phyloP scores from a whole-genome alignment of 2,797 vertebrate genomes.

The Urophycis tenuis region DNA sequence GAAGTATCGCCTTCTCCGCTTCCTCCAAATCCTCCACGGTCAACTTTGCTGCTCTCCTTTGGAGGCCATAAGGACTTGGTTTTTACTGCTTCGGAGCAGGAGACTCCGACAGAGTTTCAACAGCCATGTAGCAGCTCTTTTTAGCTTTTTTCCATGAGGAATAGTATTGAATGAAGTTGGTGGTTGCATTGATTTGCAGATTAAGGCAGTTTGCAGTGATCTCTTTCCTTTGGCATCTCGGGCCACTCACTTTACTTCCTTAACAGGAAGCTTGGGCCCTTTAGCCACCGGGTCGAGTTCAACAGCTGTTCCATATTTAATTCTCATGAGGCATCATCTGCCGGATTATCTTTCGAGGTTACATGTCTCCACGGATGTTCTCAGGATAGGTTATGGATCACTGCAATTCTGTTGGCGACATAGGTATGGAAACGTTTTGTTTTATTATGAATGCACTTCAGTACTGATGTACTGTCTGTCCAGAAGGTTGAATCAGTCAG shows the following conservation, averaged over 20 bases:
- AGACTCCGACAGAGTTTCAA: slow-evolving; percentile 5
- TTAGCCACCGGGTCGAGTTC: background rate
- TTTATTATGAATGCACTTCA: no score
- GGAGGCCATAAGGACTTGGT: background rate
- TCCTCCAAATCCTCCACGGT: no score
- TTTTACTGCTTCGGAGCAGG: background rate
- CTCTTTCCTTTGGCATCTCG: background rate
- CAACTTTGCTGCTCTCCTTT: background rate
- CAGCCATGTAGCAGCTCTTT: slow-evolving; percentile 20
- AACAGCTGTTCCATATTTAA: no score
- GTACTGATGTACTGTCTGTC: background rate
- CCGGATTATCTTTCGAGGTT: no score
- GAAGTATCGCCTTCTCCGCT: slow-evolving; percentile 10
- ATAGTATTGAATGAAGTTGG: background rate
- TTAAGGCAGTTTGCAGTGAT: background rate
- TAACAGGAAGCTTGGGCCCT: slow-evolving; percentile 6
- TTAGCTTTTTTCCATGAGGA: slow-evolving; percentile 9
- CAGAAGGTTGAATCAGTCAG: no score
- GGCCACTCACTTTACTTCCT: slow-evolving; percentile 12
- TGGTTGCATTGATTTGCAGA: background rate
- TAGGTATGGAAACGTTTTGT: no score
- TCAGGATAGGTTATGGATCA: no score
- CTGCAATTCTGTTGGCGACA: no score
- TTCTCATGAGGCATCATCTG: slow-evolving; percentile 22
- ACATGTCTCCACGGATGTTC: no score